phyloP scores from a whole-genome alignment of 2,113 vertebrate species.

The Pandion haliaetus region DNA sequence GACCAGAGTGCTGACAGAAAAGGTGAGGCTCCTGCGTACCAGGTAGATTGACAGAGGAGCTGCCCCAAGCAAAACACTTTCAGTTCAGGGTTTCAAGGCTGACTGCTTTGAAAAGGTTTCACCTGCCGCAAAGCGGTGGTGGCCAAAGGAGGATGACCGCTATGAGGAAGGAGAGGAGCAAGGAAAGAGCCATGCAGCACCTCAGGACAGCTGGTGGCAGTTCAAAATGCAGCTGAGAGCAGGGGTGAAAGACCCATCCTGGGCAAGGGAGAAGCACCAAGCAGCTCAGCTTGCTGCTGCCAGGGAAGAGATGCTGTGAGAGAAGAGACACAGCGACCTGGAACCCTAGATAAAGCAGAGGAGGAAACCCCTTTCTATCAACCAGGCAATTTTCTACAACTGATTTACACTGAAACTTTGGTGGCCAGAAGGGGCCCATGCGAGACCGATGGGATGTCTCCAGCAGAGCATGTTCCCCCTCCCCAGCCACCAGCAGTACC shows the following conservation, averaged over 20 bases:
- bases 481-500: not conserved
- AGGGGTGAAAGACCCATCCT: not conserved
- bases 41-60: not conserved
- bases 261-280: not conserved
- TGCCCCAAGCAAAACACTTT: not conserved
- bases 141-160: not conserved
- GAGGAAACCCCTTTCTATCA: not conserved
- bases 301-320: conserved; percentile 20
- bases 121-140: not conserved
- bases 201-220: not conserved
- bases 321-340: not conserved
- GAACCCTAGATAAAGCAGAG: conserved; percentile 18
- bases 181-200: not conserved
- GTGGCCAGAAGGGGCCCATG: conserved; percentile 1
- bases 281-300: not conserved
- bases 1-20: not conserved
- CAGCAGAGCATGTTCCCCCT: not conserved
- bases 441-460: not conserved
- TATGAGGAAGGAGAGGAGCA: not conserved
- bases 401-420: not conserved
- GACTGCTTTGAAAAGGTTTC: not conserved
- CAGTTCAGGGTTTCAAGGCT: not conserved
- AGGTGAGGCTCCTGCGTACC: not conserved
- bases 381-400: conserved; percentile 32
- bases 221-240: not conserved